Conservation (phyloP, 2,888 invertebrate species). For the Teinopalpus imperialis region DNA sequence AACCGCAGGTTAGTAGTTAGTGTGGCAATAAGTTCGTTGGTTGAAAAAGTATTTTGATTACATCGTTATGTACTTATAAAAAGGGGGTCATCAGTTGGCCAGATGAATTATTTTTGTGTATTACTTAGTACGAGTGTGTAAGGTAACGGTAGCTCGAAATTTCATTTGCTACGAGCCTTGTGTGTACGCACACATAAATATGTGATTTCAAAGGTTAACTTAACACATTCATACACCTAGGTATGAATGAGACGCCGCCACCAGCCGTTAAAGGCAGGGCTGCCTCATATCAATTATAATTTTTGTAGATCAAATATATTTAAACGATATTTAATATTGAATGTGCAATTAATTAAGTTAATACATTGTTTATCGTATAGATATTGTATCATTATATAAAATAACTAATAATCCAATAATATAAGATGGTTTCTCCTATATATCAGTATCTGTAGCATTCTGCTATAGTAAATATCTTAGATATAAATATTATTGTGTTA, state of each 20-base stretch:
- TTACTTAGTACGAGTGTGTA: constrained; percentile 36
- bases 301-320: too few species aligned
- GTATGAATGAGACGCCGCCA: constrained; percentile 73
- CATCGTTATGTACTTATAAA: constrained; percentile 6
- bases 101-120: constrained; percentile 44
- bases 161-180: constrained; percentile 30
- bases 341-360: too few species aligned
- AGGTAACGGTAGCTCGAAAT: constrained; percentile 58
- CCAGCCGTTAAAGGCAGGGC: constrained; percentile 55
- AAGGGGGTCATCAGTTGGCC: constrained; percentile 56
- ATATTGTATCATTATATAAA: too few species aligned
- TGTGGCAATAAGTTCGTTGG: constrained; percentile 38
- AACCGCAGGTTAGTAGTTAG: not conserved
- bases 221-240: constrained; percentile 34
- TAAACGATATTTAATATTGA: too few species aligned
- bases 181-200: constrained; percentile 35
- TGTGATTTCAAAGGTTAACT: constrained; percentile 19
- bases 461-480: too few species aligned
- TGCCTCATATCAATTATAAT: constrained; percentile 36
- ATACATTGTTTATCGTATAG: too few species aligned
- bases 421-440: too few species aligned
- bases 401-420: too few species aligned
- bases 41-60: constrained; percentile 35
- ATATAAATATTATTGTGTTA: too few species aligned
- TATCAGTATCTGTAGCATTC: too few species aligned